Evolutionary conservation across 1,140 invertebrate genomes (phyloP).

Genomic region (Coenobita brevimanus): DNA sequence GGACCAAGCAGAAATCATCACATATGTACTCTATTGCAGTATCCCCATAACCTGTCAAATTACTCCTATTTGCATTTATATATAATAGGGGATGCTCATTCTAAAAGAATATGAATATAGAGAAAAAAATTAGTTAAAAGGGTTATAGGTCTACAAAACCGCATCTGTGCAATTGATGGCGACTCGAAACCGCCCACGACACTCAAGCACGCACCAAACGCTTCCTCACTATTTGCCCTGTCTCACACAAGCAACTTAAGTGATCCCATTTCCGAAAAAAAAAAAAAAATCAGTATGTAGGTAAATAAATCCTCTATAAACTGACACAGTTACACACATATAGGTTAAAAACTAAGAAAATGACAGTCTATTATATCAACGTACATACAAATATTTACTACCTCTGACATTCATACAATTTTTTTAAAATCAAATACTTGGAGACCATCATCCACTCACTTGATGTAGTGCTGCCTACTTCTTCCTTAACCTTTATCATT

Average conservation of each 20-base stretch:
- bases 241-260: not conserved
- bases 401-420: not conserved
- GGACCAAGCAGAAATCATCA: no score
- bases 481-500: no score
- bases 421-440: not conserved
- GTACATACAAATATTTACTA: not conserved
- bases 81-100: no score
- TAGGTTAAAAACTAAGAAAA: not conserved
- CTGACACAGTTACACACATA: not conserved
- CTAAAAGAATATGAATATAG: no score
- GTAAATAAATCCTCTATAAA: not conserved
- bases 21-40: no score
- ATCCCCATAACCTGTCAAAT: no score
- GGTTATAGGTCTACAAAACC: not conserved
- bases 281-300: not conserved
- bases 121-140: no score
- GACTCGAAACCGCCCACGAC: not conserved
- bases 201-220: not conserved
- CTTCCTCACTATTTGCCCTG: not conserved
- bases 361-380: not conserved
- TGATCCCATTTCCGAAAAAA: slow-evolving; percentile 13
- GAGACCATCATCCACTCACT: no score
- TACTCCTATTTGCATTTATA: no score
- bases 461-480: no score
- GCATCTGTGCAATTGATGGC: not conserved